These are phyloP conservation scores for Phyllotreta cruciferae DNA, from an alignment of 2,888 invertebrate genomes.

Conservation along the genomic window DNA sequence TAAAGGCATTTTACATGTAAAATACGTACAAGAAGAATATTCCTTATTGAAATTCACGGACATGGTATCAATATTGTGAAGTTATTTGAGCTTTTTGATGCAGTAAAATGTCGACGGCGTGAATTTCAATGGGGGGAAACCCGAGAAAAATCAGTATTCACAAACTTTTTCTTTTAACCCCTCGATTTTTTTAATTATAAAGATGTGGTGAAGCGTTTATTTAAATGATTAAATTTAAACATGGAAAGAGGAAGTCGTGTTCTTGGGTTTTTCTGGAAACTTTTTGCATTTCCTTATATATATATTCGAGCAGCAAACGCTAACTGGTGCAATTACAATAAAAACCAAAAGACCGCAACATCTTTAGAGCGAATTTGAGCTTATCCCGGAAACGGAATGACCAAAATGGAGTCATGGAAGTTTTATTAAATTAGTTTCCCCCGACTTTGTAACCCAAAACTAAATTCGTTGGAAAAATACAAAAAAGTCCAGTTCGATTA, in stretches of 20 bases:
- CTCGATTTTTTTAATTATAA: neutral
- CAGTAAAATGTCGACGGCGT: too few species aligned
- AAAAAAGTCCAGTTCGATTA: too few species aligned
- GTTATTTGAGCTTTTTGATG: too few species aligned
- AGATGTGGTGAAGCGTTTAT: neutral
- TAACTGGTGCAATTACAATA: slow-evolving; percentile 27
- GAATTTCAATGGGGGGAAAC: too few species aligned
- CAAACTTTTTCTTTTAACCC: too few species aligned
- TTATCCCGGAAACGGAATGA: slow-evolving; percentile 12
- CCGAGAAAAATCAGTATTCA: too few species aligned
- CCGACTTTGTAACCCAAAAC: slow-evolving; percentile 18
- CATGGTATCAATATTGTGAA: too few species aligned
- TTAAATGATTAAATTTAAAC: neutral
- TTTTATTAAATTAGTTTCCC: slow-evolving; percentile 28
- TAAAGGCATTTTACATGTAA: too few species aligned
- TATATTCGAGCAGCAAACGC: slow-evolving; percentile 23
- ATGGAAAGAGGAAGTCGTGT: slow-evolving; percentile 6
- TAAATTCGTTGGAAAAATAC: slow-evolving; percentile 2
- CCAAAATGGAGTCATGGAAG: slow-evolving; percentile 10
- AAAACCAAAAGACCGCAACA: slow-evolving; percentile 27
- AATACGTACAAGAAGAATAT: too few species aligned
- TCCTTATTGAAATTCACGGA: too few species aligned
- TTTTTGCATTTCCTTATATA: slow-evolving; percentile 15
- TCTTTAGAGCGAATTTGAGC: slow-evolving; percentile 27
- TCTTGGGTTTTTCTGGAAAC: slow-evolving; percentile 10